Base-by-base conservation (phyloP, 2,888 invertebrate species). In the Limnephilus marmoratus region DNA sequence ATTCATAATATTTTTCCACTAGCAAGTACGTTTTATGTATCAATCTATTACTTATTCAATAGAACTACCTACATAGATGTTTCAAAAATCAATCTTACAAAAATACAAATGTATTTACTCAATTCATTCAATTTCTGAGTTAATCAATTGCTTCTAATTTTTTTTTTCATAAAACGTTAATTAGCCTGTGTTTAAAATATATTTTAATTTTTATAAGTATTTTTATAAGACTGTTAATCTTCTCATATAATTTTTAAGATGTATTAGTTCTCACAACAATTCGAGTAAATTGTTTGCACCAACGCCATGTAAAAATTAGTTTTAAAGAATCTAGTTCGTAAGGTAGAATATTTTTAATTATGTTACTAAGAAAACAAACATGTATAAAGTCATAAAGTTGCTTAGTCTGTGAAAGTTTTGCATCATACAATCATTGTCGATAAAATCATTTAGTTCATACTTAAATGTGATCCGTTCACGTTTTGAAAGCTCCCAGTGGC, bases 361-460 rank as follows among this genome's bases (percentile, higher is more conserved):
- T 34, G 80, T 88, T 31, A 37, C 24, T 87, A 53, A 87, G 45
- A 45, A 49, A 83, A n/a, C 34, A 31, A 83, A 86, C 11, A 86
- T 86, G 88, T 88, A 88, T 31, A 88, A 88, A 88, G 37, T 88
- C 88, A 88, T 88, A 53, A 53, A 88, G 29, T 88, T 68, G 53
- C 88, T 88, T 68, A 88, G 68, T 31, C 68, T 29, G 37, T 68
- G 24, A 92, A 53, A 90, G 37, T 91, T 92, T 92, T 93, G 93
- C 93, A 92, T 92, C 45, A 92, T 81, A 93, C 93, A 93, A 93
- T 93, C 93, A 93, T 93, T 93, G 93, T 93, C 91, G 91, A 92
- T 92, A 49, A 68, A 83, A 86, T 49, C 86, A 86, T 86, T 86
- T 49, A 37, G 83, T 34, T 37, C 37, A 15, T 83, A 83, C 37